Percentiles rank a stretch among this genome's conserved stretches.
Evolutionary conservation across 1,140 invertebrate genomes (phyloP).

Genomic region (Psix sp.): DNA sequence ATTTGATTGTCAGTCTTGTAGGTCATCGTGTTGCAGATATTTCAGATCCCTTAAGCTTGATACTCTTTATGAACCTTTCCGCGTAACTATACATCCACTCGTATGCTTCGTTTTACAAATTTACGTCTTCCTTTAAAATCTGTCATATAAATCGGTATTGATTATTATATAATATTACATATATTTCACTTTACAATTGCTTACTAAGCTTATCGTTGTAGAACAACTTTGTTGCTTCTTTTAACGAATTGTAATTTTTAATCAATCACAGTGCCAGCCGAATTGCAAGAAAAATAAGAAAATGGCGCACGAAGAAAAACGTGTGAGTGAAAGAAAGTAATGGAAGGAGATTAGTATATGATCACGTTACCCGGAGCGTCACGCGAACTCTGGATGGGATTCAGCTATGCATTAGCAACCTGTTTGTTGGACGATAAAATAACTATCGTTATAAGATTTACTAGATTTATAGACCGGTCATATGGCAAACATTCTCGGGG

Average conservation of each 20-base stretch:
- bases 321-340: slow-evolving; percentile 46
- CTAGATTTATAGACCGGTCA: slow-evolving; percentile 71
- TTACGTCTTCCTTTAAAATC: no score
- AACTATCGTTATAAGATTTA: slow-evolving; percentile 67
- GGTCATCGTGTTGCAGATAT: slow-evolving; percentile 47
- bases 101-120: no score
- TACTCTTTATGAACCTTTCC: slow-evolving; percentile 45
- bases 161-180: no score
- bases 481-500: slow-evolving; percentile 46
- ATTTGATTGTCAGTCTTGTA: slow-evolving; percentile 53
- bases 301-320: slow-evolving; percentile 13
- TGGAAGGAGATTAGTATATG: slow-evolving; percentile 31
- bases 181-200: no score
- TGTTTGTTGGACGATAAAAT: slow-evolving; percentile 71
- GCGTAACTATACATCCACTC: slow-evolving; percentile 28
- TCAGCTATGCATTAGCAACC: slow-evolving; percentile 67
- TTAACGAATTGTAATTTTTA: no score
- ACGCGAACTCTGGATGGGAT: slow-evolving; percentile 64
- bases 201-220: no score
- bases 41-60: slow-evolving; percentile 36
- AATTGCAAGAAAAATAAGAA: slow-evolving; percentile 17
- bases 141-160: no score
- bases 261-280: slow-evolving; percentile 27
- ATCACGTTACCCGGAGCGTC: slow-evolving; percentile 62
- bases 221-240: no score